These are phyloP conservation scores for Oophaga pumilio DNA, from an alignment of 2,113 vertebrate species.

Conservation along the genomic window DNA sequence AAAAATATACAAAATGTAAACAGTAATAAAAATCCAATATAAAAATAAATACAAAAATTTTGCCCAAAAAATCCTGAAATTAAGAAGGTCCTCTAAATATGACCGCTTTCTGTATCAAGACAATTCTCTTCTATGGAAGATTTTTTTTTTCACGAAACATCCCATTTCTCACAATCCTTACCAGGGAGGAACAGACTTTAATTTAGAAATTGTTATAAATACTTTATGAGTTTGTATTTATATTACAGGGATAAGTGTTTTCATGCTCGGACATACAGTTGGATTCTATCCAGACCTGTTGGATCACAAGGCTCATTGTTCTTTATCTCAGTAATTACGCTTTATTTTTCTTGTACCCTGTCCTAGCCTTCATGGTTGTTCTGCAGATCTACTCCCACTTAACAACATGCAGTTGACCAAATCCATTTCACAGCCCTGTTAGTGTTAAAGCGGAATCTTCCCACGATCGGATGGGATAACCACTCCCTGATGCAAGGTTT, in stretches of 20 bases:
- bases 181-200: not conserved
- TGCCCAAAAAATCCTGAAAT: not conserved
- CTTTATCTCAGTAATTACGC: constrained; percentile 38
- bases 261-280: not conserved
- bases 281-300: constrained; percentile 5
- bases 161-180: not conserved
- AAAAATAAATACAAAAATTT: not conserved
- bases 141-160: not conserved
- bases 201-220: not conserved
- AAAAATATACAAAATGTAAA: not conserved
- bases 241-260: not conserved
- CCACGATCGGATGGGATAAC: constrained; percentile 50
- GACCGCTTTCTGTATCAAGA: not conserved
- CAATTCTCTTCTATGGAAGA: not conserved
- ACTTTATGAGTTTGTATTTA: constrained; percentile 31
- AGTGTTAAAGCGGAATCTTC: constrained; percentile 28
- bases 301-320: constrained; percentile 33
- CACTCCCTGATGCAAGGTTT: constrained; percentile 34
- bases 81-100: not conserved
- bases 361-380: constrained; percentile 37
- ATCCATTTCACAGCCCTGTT: constrained; percentile 43
- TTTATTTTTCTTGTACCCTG: constrained; percentile 42
- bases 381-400: constrained; percentile 19
- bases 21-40: not conserved
- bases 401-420: constrained; percentile 45